phyloP scores from a whole-genome alignment of 2,888 invertebrate genomes.

The Caenorhabditis doughertyi region DNA sequence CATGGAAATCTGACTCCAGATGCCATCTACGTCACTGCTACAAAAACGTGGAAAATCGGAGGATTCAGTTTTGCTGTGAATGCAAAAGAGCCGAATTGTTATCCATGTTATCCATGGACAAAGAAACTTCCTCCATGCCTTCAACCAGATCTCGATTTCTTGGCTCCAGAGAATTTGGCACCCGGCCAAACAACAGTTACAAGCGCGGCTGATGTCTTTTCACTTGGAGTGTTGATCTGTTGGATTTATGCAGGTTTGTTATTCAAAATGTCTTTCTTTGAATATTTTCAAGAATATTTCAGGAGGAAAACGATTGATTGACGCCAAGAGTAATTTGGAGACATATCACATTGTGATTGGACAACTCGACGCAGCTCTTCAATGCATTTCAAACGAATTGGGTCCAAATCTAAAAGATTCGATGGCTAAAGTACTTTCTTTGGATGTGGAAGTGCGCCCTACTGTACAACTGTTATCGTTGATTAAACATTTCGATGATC shows the following conservation, averaged over 20 bases:
- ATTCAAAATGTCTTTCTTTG: no score
- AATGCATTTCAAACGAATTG: conserved; percentile 86
- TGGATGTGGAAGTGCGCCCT: conserved; percentile 90
- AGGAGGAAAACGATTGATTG: conserved; percentile 91
- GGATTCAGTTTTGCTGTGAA: conserved; percentile 91
- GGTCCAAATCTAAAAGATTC: conserved; percentile 85
- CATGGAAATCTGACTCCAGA: conserved; percentile 96
- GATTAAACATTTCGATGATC: conserved; percentile 88
- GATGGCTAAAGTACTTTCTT: conserved; percentile 75
- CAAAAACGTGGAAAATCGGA: conserved; percentile 96
- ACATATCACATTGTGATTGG: conserved; percentile 94
- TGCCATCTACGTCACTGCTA: conserved; percentile 92
- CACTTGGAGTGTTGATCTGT: conserved; percentile 94
- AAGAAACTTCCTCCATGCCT: conserved; percentile 92
- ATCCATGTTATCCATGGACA: conserved; percentile 92
- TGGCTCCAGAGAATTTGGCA: conserved; percentile 94
- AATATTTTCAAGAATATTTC: conserved; percentile 11
- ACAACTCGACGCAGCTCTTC: conserved; percentile 82
- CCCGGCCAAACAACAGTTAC: conserved; percentile 84
- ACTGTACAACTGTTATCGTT: conserved; percentile 93
- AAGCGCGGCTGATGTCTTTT: conserved; percentile 96
- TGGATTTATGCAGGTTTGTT: conserved; percentile 89
- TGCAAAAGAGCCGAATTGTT: conserved; percentile 85
- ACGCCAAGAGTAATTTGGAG: conserved; percentile 92
- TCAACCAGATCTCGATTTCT: conserved; percentile 94